Evolutionary conservation across 2,113 vertebrate genomes (phyloP), one percentile per base, ranked within the genome.

Genomic region (Sporophila hypoxantha): DNA sequence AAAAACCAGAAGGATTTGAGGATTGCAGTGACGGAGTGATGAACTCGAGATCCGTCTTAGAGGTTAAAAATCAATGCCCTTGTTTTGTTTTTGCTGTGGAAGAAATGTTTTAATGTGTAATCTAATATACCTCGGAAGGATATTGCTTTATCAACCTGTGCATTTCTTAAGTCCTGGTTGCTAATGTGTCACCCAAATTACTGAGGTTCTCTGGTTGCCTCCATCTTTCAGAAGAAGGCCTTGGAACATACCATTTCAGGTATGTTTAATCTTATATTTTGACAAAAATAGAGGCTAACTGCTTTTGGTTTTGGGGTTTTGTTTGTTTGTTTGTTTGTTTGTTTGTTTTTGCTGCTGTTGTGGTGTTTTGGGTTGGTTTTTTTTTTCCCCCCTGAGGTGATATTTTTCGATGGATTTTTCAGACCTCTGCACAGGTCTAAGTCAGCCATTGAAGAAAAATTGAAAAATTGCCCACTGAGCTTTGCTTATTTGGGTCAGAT

Each of bases 81-180:
- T 82, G 30, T 47, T 93, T 88, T 68, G 39, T 27, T 87, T 88
- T 61, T 81, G 39, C 41, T 78, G 6, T 74, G n/a, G 27, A 68
- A 77, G 29, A 80, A 76, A 52, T 56, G 12, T 30, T 75, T 55
- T 71, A 15, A n/a, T 66, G 27, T 53, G 47, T n/a, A 76, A 42
- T 23, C 20, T 70, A 64, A 65, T 46, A 41, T 30, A 46, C 17
- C 52, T 94, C 20, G 20, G 55, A 65, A 88, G 53, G 55, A 59
- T 46, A 36, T 19, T 89, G 25, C 29, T n/a, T 75, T 76, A 71
- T 80, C 56, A 64, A 8, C 32, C 32, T 60, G 53, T 49, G 44
- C 32, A 27, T 94, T 78, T 81, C 55, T 77, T 78, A 53, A 93
- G 26, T 95, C 70, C n/a, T 88, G 61, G 14, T 64, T 92, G 37